Conservation (phyloP, 2,888 invertebrate genomes). For the Pterobdella sp. region DNA sequence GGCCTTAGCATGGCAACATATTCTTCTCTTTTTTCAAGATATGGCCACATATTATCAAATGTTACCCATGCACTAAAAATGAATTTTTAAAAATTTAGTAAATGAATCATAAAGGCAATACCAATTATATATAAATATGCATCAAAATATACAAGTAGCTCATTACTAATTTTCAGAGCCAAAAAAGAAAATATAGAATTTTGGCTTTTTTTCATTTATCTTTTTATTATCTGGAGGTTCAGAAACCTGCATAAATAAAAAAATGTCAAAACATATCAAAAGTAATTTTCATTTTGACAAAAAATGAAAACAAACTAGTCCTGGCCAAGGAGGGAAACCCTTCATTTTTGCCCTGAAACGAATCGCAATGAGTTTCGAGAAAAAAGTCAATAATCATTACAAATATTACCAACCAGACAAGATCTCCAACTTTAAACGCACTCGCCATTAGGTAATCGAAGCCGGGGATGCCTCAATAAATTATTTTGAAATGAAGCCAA, state of each 20-base stretch:
- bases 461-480: constrained; percentile 1
- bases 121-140: too few relatives aligned
- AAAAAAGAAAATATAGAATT: constrained; percentile 26
- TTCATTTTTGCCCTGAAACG: constrained; percentile 30
- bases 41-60: constrained; percentile 26
- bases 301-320: constrained; percentile 2
- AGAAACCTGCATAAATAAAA: constrained; percentile 16
- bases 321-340: constrained; percentile 28
- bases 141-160: too few relatives aligned
- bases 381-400: background rate
- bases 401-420: constrained; percentile 24
- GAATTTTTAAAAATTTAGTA: background rate
- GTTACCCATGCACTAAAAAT: constrained; percentile 21
- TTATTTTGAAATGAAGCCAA: background rate
- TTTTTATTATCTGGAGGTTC: constrained; percentile 23
- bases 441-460: constrained; percentile 13
- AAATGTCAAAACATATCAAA: background rate
- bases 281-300: background rate
- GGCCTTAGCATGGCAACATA: constrained; percentile 18
- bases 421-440: constrained; percentile 24
- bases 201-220: constrained; percentile 22
- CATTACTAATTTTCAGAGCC: constrained; percentile 26
- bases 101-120: too few relatives aligned
- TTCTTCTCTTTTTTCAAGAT: constrained; percentile 27
- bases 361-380: background rate